Conservation (phyloP, 1,140 invertebrate genomes). For the Drosophila lini region DNA sequence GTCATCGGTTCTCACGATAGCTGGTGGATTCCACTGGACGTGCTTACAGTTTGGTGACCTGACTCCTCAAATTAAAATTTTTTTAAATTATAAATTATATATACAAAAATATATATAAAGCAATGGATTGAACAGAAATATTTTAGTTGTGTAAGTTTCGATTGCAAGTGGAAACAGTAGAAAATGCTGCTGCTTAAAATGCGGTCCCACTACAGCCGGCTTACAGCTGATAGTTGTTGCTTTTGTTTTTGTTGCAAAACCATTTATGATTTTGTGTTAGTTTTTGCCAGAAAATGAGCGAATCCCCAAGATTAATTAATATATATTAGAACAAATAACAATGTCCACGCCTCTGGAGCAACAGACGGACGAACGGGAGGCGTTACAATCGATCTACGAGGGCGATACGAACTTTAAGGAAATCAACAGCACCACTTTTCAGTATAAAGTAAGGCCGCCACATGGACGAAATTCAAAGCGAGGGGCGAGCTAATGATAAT, state of each 20-base stretch:
- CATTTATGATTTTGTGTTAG: constrained; percentile 37
- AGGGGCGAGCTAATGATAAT: not conserved
- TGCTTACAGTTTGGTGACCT: not conserved
- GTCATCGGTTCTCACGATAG: not conserved
- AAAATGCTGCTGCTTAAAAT: not conserved
- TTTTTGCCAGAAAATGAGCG: constrained; percentile 23
- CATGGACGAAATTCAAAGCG: constrained; percentile 15
- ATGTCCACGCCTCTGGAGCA: constrained; percentile 87
- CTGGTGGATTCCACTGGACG: not conserved
- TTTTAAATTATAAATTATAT: too few relatives aligned
- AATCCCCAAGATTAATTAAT: constrained; percentile 4
- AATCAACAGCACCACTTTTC: constrained; percentile 90
- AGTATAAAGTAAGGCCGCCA: constrained; percentile 92
- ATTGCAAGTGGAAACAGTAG: not conserved
- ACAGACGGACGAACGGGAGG: constrained; percentile 95
- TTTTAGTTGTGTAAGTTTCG: not conserved
- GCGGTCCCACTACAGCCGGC: constrained; percentile 8
- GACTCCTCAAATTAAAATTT: too few relatives aligned
- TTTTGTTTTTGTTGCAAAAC: constrained; percentile 60
- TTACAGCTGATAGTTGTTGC: constrained; percentile 51
- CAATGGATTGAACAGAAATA: not conserved
- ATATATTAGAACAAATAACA: constrained; percentile 34
- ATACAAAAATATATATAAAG: too few relatives aligned
- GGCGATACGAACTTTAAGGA: constrained; percentile 95
- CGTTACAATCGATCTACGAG: constrained; percentile 96